Evolutionary conservation across 2,797 vertebrate genomes (phyloP).

Genomic region (Sebastes taczanowskii): DNA sequence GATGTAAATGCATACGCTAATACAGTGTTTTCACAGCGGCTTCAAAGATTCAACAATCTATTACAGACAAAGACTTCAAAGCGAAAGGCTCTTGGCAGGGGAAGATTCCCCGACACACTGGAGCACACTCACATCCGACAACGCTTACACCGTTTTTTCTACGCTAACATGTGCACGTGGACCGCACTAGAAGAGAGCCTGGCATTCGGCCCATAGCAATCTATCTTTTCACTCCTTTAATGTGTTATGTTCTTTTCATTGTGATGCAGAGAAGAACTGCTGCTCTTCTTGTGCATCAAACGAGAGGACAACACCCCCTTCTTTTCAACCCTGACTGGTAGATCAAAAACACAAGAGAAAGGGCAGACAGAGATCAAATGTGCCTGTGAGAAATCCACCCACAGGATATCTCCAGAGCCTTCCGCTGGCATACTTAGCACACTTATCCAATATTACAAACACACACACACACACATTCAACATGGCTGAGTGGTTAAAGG

Average conservation of each 20-base stretch:
- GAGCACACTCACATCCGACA: conserved; percentile 21
- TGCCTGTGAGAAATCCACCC: conserved; percentile 61
- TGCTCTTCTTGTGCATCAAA: conserved; percentile 39
- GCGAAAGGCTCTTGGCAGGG: conserved; percentile 43
- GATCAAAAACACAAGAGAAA: conserved; percentile 65
- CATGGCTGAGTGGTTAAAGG: conserved; percentile 5
- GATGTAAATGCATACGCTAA: conserved; percentile 54
- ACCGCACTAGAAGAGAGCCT: not conserved
- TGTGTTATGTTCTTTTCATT: conserved; percentile 36
- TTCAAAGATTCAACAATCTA: conserved; percentile 67
- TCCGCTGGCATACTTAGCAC: conserved; percentile 7
- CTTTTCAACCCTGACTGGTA: conserved; percentile 30
- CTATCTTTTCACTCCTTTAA: conserved; percentile 21
- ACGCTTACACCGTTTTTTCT: not conserved
- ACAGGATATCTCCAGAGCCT: conserved; percentile 31
- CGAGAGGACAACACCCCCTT: conserved; percentile 29
- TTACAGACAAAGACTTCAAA: conserved; percentile 73
- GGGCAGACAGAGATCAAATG: conserved; percentile 68
- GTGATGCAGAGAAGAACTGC: conserved; percentile 21
- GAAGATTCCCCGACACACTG: conserved; percentile 42
- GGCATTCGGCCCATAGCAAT: not conserved
- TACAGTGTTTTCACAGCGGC: conserved; percentile 29
- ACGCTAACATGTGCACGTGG: not conserved
- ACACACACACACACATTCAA: not conserved
- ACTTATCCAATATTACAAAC: not conserved